phyloP scores from a whole-genome alignment of 2,113 vertebrate genomes.

The Anoura caudifer region DNA sequence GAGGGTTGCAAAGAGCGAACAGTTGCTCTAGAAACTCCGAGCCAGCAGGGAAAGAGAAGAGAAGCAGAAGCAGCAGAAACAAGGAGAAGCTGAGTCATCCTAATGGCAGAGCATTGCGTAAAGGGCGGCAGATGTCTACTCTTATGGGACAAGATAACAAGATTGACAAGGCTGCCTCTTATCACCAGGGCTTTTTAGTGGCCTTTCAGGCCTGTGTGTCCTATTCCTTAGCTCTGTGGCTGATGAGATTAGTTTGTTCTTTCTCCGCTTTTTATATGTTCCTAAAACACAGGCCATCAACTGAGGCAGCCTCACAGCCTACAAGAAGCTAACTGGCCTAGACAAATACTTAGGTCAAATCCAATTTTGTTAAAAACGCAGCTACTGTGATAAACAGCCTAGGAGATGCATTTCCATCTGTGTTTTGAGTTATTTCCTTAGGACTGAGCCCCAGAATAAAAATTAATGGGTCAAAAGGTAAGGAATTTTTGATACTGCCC shows the following conservation, averaged over 20 bases:
- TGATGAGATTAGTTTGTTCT: constrained; percentile 11
- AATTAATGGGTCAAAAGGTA: neutral
- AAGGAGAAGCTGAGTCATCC: neutral
- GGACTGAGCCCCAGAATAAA: neutral
- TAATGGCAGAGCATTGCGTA: neutral
- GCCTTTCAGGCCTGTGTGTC: neutral
- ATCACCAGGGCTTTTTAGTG: neutral
- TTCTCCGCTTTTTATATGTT: neutral
- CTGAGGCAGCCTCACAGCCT: neutral
- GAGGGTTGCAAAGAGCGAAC: neutral
- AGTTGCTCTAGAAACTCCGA: neutral
- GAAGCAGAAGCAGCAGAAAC: neutral
- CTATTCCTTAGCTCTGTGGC: neutral
- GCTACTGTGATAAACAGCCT: neutral
- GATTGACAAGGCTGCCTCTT: neutral
- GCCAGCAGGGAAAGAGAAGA: neutral
- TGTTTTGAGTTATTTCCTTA: neutral
- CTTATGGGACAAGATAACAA: neutral
- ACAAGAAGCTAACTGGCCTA: neutral
- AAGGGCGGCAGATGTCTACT: neutral
- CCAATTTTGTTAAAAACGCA: neutral
- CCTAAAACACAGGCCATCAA: neutral
- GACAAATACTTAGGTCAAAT: neutral
- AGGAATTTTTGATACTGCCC: neutral
- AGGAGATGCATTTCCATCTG: neutral